These are phyloP conservation scores for Crocodylus rhombifer DNA, from an alignment of 2,797 vertebrate species.

Conservation along the genomic window DNA sequence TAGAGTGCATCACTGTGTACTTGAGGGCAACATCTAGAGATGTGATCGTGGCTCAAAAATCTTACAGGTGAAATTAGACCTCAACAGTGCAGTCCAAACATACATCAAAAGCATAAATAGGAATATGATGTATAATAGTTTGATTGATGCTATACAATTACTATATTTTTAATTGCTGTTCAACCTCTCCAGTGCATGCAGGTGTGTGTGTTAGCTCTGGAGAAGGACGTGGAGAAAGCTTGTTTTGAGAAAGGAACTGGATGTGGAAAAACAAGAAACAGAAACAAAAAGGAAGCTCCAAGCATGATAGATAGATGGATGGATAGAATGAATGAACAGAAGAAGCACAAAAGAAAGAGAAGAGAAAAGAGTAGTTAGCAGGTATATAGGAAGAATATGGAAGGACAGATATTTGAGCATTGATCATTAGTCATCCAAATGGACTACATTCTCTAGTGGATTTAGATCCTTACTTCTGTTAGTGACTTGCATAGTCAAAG, in stretches of 20 bases:
- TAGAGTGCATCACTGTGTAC: background rate
- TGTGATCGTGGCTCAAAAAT: background rate
- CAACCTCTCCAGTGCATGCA: background rate
- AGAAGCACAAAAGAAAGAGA: background rate
- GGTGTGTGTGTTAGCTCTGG: background rate
- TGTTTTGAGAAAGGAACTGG: background rate
- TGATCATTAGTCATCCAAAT: background rate
- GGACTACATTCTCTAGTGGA: background rate
- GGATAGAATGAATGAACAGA: background rate
- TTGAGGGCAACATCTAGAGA: background rate
- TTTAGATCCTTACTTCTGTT: background rate
- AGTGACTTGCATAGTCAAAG: background rate
- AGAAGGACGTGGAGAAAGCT: background rate
- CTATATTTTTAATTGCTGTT: background rate
- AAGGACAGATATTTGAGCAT: background rate
- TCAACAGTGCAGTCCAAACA: background rate
- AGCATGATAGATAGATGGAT: background rate
- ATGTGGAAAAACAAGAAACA: background rate
- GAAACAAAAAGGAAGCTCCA: background rate
- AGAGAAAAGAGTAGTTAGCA: background rate
- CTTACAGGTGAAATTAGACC: background rate
- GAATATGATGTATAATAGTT: background rate
- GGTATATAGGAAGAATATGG: background rate
- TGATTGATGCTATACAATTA: too few species aligned
- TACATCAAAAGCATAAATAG: background rate